These are phyloP conservation scores for Aspidoscelis tigris DNA, from an alignment of 2,113 vertebrate species.

Conservation along the genomic window DNA sequence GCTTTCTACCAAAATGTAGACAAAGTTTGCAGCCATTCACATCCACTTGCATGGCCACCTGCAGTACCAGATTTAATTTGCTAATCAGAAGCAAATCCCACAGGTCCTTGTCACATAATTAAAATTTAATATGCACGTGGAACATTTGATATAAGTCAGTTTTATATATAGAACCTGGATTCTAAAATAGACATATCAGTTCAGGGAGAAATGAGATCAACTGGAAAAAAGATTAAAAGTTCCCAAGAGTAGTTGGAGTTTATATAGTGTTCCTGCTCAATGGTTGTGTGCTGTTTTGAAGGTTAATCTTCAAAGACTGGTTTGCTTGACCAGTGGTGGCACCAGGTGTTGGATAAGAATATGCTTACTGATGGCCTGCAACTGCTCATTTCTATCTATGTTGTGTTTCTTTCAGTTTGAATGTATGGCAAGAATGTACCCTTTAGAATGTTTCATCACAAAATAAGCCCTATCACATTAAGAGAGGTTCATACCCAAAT, in stretches of 20 bases:
- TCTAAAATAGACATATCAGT: conserved; percentile 66
- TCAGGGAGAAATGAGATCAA: conserved; percentile 62
- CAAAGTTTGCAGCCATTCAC: conserved; percentile 25
- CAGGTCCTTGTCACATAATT: conserved; percentile 43
- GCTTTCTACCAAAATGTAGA: conserved; percentile 19
- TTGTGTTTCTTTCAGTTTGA: neutral
- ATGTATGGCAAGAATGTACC: neutral
- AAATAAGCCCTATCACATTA: neutral
- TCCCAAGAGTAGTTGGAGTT: conserved; percentile 57
- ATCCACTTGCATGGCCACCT: conserved; percentile 33
- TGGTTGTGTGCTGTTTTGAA: conserved; percentile 53
- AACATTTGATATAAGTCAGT: conserved; percentile 53
- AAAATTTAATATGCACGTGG: conserved; percentile 64
- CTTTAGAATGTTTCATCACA: neutral
- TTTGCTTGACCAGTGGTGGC: conserved; percentile 37
- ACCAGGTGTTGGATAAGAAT: neutral
- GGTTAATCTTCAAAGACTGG: conserved; percentile 40
- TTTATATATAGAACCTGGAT: conserved; percentile 68
- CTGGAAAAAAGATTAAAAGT: conserved; percentile 59
- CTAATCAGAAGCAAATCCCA: conserved; percentile 55
- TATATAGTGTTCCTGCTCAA: conserved; percentile 56
- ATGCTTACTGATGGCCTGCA: neutral
- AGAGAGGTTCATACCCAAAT: neutral
- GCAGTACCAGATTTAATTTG: conserved; percentile 55
- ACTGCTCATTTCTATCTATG: no score